phyloP scores from a whole-genome alignment of 2,888 invertebrate genomes.

The Candidula unifasciata region DNA sequence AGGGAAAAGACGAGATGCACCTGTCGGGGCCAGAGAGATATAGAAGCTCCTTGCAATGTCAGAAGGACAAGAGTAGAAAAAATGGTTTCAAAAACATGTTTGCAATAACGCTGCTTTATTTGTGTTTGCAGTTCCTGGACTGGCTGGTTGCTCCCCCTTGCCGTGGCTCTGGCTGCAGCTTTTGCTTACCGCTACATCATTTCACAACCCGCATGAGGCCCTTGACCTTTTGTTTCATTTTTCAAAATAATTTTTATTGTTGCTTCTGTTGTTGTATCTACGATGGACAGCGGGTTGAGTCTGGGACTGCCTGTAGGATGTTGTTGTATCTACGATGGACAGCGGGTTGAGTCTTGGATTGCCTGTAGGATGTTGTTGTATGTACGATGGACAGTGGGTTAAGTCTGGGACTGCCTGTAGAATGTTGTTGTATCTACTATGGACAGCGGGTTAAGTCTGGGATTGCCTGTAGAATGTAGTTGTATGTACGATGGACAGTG shows the following conservation, averaged over 20 bases:
- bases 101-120: neutral
- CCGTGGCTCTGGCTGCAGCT: conserved; percentile 73
- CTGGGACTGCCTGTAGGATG: too few species aligned
- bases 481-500: neutral
- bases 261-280: neutral
- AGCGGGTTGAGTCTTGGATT: neutral
- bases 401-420: too few species aligned
- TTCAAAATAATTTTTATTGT: neutral
- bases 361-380: neutral
- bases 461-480: too few species aligned
- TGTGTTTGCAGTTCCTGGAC: conserved; percentile 60
- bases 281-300: neutral
- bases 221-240: neutral
- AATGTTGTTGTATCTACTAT: neutral
- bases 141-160: conserved; percentile 74
- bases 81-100: too few species aligned
- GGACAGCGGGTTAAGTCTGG: neutral
- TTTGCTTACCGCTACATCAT: conserved; percentile 71
- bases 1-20: too few species aligned
- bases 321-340: neutral
- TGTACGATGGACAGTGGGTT: neutral
- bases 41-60: too few species aligned
- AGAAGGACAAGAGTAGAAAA: too few species aligned
- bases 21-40: too few species aligned
- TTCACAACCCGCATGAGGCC: conserved; percentile 51